Conservation (phyloP, 2,888 invertebrate genomes). For the Abrostola tripartita region DNA sequence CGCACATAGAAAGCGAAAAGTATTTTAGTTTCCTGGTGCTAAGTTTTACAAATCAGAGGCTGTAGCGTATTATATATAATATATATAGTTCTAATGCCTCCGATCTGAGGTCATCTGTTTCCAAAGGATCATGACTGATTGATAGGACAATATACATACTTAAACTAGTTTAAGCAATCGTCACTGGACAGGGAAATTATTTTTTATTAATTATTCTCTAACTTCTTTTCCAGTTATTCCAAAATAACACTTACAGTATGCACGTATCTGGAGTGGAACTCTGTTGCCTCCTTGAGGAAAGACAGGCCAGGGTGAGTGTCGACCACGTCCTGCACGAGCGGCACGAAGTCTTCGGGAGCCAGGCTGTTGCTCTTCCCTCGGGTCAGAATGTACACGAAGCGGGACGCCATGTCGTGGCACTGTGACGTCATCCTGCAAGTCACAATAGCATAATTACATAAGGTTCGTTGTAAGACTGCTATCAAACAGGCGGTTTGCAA, state of each 20-base stretch:
- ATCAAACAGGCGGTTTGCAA: too few relatives aligned
- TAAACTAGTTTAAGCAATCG: too few relatives aligned
- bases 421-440: slow-evolving; percentile 91
- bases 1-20: too few relatives aligned
- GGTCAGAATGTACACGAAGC: slow-evolving; percentile 95
- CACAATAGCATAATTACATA: slow-evolving; percentile 1
- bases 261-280: slow-evolving; percentile 99
- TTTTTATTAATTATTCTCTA: too few relatives aligned
- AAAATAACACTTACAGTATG: slow-evolving; percentile 92
- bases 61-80: too few relatives aligned
- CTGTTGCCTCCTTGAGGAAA: slow-evolving; percentile 98
- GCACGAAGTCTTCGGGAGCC: slow-evolving; percentile 97
- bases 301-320: slow-evolving; percentile 99
- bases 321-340: slow-evolving; percentile 98
- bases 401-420: slow-evolving; percentile 96
- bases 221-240: neutral
- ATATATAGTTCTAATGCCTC: too few relatives aligned
- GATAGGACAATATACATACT: neutral
- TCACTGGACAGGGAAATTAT: neutral
- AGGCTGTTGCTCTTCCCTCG: slow-evolving; percentile 91
- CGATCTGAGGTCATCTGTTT: too few relatives aligned
- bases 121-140: neutral
- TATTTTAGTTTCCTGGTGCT: too few relatives aligned
- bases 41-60: too few relatives aligned
- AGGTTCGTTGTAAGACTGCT: neutral